These are phyloP conservation scores for Lutjanus campechanus DNA, from an alignment of 2,797 vertebrate species.

Conservation along the genomic window DNA sequence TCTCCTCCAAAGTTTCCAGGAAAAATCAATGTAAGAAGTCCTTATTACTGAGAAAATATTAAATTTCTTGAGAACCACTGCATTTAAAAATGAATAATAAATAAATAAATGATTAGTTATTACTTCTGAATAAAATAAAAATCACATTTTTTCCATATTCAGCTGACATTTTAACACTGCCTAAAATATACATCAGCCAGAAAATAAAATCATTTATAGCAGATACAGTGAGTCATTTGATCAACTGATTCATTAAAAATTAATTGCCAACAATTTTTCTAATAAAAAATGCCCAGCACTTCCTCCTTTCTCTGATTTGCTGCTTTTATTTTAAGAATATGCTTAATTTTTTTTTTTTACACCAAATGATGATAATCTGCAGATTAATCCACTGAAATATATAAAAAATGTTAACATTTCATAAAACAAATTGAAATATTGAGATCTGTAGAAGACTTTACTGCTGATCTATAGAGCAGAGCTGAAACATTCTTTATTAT, in stretches of 20 bases:
- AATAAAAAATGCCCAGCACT: neutral
- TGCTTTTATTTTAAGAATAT: no score
- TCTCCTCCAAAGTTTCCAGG: neutral
- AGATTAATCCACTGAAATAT: neutral
- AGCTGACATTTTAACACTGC: neutral
- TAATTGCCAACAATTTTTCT: no score
- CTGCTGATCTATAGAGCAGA: no score
- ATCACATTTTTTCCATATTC: no score
- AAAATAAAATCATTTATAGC: neutral
- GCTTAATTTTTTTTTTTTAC: no score
- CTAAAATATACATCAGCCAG: neutral
- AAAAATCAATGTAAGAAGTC: neutral
- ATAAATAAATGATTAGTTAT: neutral
- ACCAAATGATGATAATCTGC: neutral
- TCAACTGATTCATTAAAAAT: neutral
- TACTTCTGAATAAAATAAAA: no score
- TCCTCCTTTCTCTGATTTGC: neutral
- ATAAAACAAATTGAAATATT: no score
- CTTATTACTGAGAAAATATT: neutral
- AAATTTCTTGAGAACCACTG: neutral
- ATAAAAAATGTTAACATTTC: no score
- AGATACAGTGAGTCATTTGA: no score
- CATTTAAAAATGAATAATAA: neutral
- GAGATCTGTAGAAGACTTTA: no score
- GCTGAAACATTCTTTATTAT: no score